Percentiles rank a stretch among this genome's conserved stretches.
Conservation (phyloP, 2,113 vertebrate species). For the Stercorarius parasiticus region DNA sequence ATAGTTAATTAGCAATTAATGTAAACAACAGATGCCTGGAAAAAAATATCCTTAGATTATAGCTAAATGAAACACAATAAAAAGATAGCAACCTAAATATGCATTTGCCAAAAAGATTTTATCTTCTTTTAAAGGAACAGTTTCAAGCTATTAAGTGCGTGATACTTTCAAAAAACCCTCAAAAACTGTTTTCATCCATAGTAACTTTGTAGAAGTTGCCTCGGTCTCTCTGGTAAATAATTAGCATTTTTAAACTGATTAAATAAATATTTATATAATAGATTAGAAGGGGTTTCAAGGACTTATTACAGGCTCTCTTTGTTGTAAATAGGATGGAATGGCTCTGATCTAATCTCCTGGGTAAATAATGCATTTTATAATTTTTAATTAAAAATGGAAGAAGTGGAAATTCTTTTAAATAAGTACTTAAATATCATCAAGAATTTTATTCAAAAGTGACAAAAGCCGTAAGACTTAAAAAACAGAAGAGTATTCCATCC, state of each 20-base stretch:
- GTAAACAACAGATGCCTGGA: neutral
- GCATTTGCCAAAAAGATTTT: neutral
- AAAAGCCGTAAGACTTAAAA: neutral
- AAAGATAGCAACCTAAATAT: neutral
- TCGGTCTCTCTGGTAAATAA: constrained; percentile 40
- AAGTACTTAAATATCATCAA: constrained; percentile 3
- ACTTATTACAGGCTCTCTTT: constrained; percentile 1
- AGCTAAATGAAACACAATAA: neutral
- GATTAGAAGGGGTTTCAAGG: constrained; percentile 50
- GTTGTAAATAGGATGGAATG: constrained; percentile 18
- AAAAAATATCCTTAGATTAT: neutral
- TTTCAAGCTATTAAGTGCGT: neutral
- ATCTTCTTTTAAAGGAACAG: neutral
- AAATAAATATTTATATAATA: constrained; percentile 44
- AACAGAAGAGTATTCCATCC: neutral
- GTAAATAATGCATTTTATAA: constrained; percentile 34
- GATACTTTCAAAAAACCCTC: neutral
- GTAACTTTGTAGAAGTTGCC: constrained; percentile 7
- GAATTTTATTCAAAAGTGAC: constrained; percentile 7
- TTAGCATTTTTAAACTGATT: constrained; percentile 18
- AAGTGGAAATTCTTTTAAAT: neutral
- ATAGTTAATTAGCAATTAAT: neutral
- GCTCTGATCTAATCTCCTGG: constrained; percentile 49
- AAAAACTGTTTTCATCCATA: neutral
- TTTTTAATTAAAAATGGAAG: constrained; percentile 38